Conservation (phyloP, 1,140 invertebrate species). For the Pantala flavescens region DNA sequence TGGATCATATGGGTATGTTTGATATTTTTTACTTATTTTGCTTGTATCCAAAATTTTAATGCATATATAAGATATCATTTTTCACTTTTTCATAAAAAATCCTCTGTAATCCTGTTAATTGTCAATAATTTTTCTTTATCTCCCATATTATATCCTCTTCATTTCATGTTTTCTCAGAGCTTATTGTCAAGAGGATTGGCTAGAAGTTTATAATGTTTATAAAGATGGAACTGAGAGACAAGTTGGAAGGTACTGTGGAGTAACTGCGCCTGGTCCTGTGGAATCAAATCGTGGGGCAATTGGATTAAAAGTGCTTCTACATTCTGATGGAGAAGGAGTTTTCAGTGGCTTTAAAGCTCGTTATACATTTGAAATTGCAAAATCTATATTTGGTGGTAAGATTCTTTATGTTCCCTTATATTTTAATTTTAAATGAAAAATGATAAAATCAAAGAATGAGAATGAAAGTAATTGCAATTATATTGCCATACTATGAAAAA, state of each 20-base stretch:
- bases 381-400: constrained; percentile 70
- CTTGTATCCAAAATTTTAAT: constrained; percentile 44
- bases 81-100: not conserved
- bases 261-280: constrained; percentile 75
- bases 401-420: not conserved
- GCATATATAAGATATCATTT: constrained; percentile 30
- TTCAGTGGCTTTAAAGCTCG: constrained; percentile 82
- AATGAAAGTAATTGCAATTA: too few species aligned
- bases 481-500: too few species aligned
- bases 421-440: not conserved
- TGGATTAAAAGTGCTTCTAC: constrained; percentile 70
- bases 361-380: constrained; percentile 78
- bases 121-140: too few species aligned
- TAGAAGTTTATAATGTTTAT: constrained; percentile 84
- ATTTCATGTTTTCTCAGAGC: not conserved
- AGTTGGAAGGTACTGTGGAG: constrained; percentile 75
- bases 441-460: too few species aligned
- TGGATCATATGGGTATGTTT: constrained; percentile 46
- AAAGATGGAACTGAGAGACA: constrained; percentile 65
- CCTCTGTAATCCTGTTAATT: not conserved
- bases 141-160: too few species aligned
- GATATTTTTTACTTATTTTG: constrained; percentile 30
- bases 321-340: constrained; percentile 71
- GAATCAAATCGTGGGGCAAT: constrained; percentile 76
- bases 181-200: constrained; percentile 78